A percentile compares a stretch with the other conserved stretches of the same genome.
phyloP scores from a whole-genome alignment of 2,888 invertebrate genomes.

The Torymus aiolomorphi region DNA sequence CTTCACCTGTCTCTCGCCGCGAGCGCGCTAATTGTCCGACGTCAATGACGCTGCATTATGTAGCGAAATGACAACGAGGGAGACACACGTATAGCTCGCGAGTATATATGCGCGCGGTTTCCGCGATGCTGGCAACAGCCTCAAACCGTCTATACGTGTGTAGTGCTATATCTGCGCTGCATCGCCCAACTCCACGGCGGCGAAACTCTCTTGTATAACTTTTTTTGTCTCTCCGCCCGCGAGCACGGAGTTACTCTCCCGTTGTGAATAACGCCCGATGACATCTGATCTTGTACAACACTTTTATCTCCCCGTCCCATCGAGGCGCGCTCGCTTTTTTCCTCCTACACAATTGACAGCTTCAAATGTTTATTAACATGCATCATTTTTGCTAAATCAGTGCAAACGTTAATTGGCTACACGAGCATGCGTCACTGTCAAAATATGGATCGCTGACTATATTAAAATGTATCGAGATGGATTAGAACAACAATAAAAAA shows the following conservation, averaged over 20 bases:
- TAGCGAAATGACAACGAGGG: neutral
- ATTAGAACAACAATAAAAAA: too few relatives aligned
- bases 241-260: neutral
- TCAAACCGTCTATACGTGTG: too few relatives aligned
- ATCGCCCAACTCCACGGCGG: too few relatives aligned
- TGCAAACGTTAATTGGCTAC: too few relatives aligned
- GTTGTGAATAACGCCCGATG: neutral
- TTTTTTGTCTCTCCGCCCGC: neutral
- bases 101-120: too few relatives aligned
- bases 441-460: too few relatives aligned
- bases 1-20: constrained; percentile 68
- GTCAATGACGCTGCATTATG: constrained; percentile 10
- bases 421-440: too few relatives aligned
- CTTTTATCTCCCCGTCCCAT: neutral
- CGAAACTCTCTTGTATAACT: too few relatives aligned
- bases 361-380: neutral
- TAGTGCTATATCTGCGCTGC: too few relatives aligned
- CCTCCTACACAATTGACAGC: constrained; percentile 10
- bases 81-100: neutral
- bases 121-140: too few relatives aligned
- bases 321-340: neutral
- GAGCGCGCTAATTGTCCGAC: constrained; percentile 67
- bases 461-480: too few relatives aligned
- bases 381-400: too few relatives aligned
- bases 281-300: neutral